Evolutionary conservation across 2,113 vertebrate genomes (phyloP).

Genomic region (Centrocercus urophasianus): DNA sequence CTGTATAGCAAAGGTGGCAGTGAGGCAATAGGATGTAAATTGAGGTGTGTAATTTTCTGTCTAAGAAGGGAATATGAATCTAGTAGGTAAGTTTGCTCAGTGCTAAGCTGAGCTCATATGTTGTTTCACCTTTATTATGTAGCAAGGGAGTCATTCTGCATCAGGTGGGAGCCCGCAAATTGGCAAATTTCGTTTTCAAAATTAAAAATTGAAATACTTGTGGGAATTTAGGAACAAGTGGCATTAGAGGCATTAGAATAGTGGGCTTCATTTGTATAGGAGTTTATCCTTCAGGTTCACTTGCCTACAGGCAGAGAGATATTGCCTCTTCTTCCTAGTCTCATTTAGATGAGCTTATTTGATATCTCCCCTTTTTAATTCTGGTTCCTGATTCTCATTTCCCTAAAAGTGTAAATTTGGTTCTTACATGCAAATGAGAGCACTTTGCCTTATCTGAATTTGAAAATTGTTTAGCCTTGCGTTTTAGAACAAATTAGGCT

Average conservation of each 20-base stretch:
- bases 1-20: not conserved
- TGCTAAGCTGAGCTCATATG: not conserved
- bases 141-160: not conserved
- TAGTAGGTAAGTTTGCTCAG: not conserved
- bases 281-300: not conserved
- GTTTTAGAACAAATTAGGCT: not conserved
- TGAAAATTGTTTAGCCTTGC: not conserved
- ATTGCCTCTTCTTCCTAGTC: not conserved
- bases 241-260: not conserved
- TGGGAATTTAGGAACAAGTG: not conserved
- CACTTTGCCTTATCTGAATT: not conserved
- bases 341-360: not conserved
- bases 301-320: not conserved
- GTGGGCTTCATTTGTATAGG: not conserved
- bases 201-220: not conserved
- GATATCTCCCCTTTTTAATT: conserved; percentile 5
- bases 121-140: not conserved
- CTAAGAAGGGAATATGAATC: not conserved
- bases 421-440: conserved; percentile 11
- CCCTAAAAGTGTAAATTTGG: not conserved
- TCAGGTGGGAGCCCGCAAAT: accelerated
- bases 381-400: conserved; percentile 51
- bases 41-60: not conserved
- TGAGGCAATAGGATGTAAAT: not conserved
- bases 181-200: not conserved